Evolutionary conservation across 1,140 invertebrate species (phyloP).

Genomic region (Heliconius congener): DNA sequence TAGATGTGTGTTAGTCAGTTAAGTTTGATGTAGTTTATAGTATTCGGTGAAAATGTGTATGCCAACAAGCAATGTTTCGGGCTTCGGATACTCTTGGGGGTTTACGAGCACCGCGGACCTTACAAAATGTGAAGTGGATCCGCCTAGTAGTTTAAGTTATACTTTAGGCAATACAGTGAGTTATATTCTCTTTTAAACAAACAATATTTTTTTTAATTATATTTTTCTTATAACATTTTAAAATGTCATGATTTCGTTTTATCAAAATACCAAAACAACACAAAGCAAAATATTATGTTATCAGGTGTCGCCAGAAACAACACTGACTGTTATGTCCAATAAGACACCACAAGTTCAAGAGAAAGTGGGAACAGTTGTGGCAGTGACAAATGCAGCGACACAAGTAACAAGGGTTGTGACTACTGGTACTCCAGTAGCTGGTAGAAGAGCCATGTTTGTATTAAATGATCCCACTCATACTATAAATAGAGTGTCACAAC

Average conservation of each 20-base stretch:
- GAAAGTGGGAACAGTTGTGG: constrained; percentile 72
- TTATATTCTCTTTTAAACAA: constrained; percentile 23
- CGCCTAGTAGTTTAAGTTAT: constrained; percentile 78
- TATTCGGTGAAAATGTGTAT: constrained; percentile 78
- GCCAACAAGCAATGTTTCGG: constrained; percentile 79
- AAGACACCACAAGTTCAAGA: constrained; percentile 79
- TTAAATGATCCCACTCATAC: constrained; percentile 75
- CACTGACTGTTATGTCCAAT: constrained; percentile 77
- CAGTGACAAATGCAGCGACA: constrained; percentile 66
- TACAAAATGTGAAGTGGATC: constrained; percentile 78
- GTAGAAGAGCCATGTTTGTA: constrained; percentile 76
- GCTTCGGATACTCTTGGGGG: constrained; percentile 80
- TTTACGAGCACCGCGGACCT: constrained; percentile 77
- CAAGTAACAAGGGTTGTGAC: constrained; percentile 73
- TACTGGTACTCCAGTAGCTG: constrained; percentile 57
- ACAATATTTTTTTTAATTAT: background rate
- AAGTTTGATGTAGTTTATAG: constrained; percentile 58
- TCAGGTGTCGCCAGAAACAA: constrained; percentile 77
- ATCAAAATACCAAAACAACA: background rate
- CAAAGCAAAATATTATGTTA: constrained; percentile 28
- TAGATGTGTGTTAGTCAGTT: constrained; percentile 70
- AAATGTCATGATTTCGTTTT: background rate
- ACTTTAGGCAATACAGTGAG: constrained; percentile 79
- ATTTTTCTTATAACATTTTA: background rate
- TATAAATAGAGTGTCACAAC: constrained; percentile 71